Evolutionary conservation across 2,888 invertebrate species (phyloP).

Genomic region (Crepidodera aurea): DNA sequence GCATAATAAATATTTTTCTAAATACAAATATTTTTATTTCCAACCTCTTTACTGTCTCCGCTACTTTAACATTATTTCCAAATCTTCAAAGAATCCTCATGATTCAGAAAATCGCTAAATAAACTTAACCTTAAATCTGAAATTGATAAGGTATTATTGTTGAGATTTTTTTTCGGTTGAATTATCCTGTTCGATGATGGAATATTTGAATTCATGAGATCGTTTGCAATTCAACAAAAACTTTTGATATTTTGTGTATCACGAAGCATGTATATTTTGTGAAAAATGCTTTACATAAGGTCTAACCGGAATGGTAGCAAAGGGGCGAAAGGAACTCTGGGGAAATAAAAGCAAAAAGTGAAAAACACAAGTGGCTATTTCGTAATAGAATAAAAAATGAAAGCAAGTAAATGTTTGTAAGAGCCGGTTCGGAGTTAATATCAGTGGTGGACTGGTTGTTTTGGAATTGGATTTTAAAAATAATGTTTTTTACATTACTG

Average conservation of each 20-base stretch:
- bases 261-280: not conserved
- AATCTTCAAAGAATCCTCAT: no score
- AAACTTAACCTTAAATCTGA: not conserved
- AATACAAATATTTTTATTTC: no score
- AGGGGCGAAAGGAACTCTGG: not conserved
- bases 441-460: no score
- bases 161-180: not conserved
- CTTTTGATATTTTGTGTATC: not conserved
- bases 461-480: no score
- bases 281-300: not conserved
- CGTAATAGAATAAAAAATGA: conserved; percentile 9
- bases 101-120: not conserved
- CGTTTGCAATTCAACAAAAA: conserved; percentile 12
- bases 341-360: not conserved
- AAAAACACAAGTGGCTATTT: conserved; percentile 3
- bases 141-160: not conserved
- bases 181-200: not conserved
- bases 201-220: not conserved
- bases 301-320: not conserved
- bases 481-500: no score
- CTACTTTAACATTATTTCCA: no score
- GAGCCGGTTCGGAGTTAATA: not conserved
- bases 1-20: no score
- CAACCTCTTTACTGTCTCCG: no score
- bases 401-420: not conserved